Base-by-base conservation (phyloP, 2,888 invertebrate genomes). In the Lepidochitona cinerea region DNA sequence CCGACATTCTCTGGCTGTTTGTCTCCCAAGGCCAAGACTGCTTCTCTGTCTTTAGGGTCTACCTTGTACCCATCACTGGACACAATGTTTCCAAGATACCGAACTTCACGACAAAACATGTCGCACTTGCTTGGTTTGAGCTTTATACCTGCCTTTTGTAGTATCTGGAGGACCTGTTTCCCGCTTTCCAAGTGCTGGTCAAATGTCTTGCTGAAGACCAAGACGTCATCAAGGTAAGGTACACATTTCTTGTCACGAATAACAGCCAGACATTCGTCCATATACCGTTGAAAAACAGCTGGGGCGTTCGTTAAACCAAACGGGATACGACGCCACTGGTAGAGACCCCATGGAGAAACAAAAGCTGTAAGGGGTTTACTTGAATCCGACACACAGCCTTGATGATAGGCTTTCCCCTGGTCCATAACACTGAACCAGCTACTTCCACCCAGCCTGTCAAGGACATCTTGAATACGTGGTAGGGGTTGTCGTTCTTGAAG, bases 81-180 rank as follows among this genome's bases (percentile, higher is more conserved):
- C 23, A 71, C 54, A 26, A 37, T 36, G 29, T 70, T 73, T n/a
- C 74, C 74, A 2, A 74, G 52, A 35, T 74, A 76, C 35, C 9
- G 26, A 0, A 74, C 76, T 2, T 71, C 3, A 26, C 37, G 4
- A 29, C 37, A 53, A 12, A 75, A 68, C 41, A 75, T 32, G 1
- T 54, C n/a, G 29, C 74, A 74, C 37, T 76, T 76, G 14, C n/a
- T 23, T 2, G 71, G 41, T 36, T 68, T 68, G 1, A 68, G 37
- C 41, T 68, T 68, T 18, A 29, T 36, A 33, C 67, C 37, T 0
- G 65, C 72, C 14, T 37, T 5, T n/a, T 37, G 14, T 7, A 74
- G 26, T 18, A 73, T 32, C n/a, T 23, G 0, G 1, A 74, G 32
- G 6, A 76, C 68, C 9, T 29, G 14, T 1, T 37, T n/a, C 2